A percentile compares a stretch with the other conserved stretches of the same genome.
Evolutionary conservation across 2,113 vertebrate species (phyloP).

Genomic region (Vombatus ursinus): DNA sequence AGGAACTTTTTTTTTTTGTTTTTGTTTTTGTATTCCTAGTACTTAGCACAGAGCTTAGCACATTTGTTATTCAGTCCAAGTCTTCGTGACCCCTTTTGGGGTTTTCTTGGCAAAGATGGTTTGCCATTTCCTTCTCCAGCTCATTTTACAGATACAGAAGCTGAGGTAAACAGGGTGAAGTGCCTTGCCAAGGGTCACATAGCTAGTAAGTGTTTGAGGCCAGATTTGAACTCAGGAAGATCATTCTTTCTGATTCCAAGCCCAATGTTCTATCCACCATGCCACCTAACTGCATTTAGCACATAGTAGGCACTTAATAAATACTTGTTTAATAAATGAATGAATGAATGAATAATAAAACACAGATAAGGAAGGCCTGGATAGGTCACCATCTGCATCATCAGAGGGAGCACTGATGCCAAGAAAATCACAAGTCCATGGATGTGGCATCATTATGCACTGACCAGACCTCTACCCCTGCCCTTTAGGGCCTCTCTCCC

Average conservation of each 20-base stretch:
- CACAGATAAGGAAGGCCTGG: background rate
- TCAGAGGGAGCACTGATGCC: background rate
- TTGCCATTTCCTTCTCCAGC: background rate
- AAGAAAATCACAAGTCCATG: background rate
- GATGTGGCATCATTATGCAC: background rate
- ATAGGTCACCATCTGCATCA: background rate
- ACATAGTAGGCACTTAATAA: background rate
- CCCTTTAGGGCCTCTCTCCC: background rate
- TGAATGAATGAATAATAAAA: background rate
- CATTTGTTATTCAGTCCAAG: background rate
- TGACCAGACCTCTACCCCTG: background rate
- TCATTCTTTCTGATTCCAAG: background rate
- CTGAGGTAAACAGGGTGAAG: background rate
- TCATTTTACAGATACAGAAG: background rate
- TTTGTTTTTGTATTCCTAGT: background rate
- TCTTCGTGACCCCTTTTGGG: background rate
- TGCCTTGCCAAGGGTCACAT: too few species aligned
- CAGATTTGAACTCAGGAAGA: background rate
- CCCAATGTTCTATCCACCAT: too few species aligned
- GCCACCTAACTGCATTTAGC: background rate
- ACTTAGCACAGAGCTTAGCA: background rate
- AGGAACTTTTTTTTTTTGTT: background rate
- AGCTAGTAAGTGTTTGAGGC: background rate
- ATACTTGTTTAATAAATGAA: background rate
- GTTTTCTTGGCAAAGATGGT: background rate